Evolutionary conservation across 2,888 invertebrate genomes (phyloP), one percentile per base, ranked within the genome.

Genomic region (Scaptomyza reducta): DNA sequence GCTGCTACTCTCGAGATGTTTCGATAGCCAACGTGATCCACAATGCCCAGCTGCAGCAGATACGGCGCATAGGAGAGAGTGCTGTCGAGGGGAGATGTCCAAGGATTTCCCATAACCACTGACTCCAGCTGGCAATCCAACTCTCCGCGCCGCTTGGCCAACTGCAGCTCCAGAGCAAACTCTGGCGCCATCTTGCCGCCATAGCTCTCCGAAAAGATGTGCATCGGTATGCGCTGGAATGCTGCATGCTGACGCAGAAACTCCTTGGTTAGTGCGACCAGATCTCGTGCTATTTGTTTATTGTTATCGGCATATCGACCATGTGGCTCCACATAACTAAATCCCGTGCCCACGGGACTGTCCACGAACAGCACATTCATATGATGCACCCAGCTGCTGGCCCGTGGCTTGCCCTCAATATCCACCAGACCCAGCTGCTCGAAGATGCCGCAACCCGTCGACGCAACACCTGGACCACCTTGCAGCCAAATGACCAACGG

Each of bases 111-210:
- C 89, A 98, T 93, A 0, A 95, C 96, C 25, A 98, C 94, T 1
- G 97, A 97, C 82, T 93, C 93, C 55, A 98, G 58, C 88, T 97
- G 95, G 22, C 95, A 95, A 29, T 92, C 90, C 13, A 96, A 93
- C 11, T 92, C 92, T 0, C 94, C 94, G 0, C 89, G 90, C 66
- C 92, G 84, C 83, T 95, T 93, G 3, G 94, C 95, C 94, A 95
- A 81, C 45, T 90, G 53, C 47, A 90, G 68, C 31, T 89, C 88
- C 22, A 80, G 93, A 90, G 95, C 96, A 90, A 97, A 97, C 80
- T 96, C 96, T 0, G 95, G 94, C 0, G 96, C 95, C 97, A 97
- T 97, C 92, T 98, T 98, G 1, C 97, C 97, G 29, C 97, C 97
- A 90, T 97, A 97, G 0, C 97, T 97, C 91, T 98, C 97, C 14